Evolutionary conservation across 2,113 vertebrate genomes (phyloP).

Genomic region (Theropithecus gelada): DNA sequence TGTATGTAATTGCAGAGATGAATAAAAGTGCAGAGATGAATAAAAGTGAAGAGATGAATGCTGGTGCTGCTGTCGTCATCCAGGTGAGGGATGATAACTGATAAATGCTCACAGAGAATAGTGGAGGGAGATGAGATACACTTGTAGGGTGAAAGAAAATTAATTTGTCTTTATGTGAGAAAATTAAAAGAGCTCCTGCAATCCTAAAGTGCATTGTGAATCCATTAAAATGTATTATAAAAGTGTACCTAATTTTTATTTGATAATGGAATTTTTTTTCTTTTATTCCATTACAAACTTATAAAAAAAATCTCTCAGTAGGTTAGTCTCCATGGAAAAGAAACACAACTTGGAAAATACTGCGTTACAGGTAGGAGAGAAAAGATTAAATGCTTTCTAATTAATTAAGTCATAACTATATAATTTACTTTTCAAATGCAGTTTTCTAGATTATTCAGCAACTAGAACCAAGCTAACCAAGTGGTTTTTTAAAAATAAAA

Average conservation of each 20-base stretch:
- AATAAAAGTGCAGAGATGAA: not conserved
- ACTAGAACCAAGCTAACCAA: not conserved
- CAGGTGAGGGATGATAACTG: not conserved
- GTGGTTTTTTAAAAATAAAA: not conserved
- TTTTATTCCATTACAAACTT: not conserved
- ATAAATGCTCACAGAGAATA: not conserved
- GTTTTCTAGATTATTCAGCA: conserved; percentile 12
- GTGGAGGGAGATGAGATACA: not conserved
- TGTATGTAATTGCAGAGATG: not conserved
- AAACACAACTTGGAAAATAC: not conserved
- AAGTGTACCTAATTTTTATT: not conserved
- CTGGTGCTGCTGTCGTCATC: not conserved
- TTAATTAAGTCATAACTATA: conserved; percentile 18
- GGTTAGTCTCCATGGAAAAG: not conserved
- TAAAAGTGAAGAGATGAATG: not conserved
- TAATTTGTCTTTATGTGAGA: not conserved
- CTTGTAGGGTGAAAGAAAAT: not conserved
- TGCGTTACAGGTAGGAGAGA: not conserved
- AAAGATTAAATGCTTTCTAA: not conserved
- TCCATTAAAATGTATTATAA: not conserved
- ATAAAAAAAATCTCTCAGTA: not conserved
- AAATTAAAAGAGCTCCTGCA: not conserved
- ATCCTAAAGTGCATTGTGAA: not conserved
- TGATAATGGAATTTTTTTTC: not conserved
- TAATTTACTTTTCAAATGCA: not conserved